A percentile compares a stretch with the other conserved stretches of the same genome.
phyloP scores from a whole-genome alignment of 2,888 invertebrate genomes.

The Hydroisotoma schaefferi region DNA sequence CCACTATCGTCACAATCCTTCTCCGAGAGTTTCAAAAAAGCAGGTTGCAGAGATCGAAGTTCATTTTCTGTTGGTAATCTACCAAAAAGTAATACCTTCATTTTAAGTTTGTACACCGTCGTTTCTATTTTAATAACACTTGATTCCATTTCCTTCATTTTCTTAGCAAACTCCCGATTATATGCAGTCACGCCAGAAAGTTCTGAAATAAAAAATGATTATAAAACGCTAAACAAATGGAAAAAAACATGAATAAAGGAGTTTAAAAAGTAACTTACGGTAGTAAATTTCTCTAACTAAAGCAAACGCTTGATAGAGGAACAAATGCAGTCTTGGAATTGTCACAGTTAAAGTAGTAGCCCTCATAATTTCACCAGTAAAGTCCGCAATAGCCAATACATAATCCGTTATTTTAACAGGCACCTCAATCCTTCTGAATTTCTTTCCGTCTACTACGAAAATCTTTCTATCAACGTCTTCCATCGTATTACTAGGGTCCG shows the following conservation, averaged over 20 bases:
- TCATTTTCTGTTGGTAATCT: not conserved
- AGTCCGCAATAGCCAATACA: slow-evolving; percentile 76
- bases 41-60: too few species aligned
- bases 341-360: slow-evolving; percentile 63
- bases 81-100: slow-evolving; percentile 4
- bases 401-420: slow-evolving; percentile 57
- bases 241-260: not conserved
- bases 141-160: not conserved
- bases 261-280: slow-evolving; percentile 1
- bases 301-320: not conserved
- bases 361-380: slow-evolving; percentile 88
- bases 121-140: slow-evolving; percentile 7
- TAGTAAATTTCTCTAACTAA: slow-evolving; percentile 4
- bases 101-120: slow-evolving; percentile 6
- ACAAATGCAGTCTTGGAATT: slow-evolving; percentile 2
- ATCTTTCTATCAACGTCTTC: not conserved
- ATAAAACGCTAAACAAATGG: not conserved
- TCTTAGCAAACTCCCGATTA: not conserved
- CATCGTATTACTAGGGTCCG: not conserved
- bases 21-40: too few species aligned
- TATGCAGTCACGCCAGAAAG: not conserved
- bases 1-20: slow-evolving; percentile 4
- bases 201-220: not conserved
- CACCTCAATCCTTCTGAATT: slow-evolving; percentile 23
- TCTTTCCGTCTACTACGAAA: not conserved